Conservation (phyloP, 2,797 vertebrate genomes). For the Onychomys arenicola region DNA sequence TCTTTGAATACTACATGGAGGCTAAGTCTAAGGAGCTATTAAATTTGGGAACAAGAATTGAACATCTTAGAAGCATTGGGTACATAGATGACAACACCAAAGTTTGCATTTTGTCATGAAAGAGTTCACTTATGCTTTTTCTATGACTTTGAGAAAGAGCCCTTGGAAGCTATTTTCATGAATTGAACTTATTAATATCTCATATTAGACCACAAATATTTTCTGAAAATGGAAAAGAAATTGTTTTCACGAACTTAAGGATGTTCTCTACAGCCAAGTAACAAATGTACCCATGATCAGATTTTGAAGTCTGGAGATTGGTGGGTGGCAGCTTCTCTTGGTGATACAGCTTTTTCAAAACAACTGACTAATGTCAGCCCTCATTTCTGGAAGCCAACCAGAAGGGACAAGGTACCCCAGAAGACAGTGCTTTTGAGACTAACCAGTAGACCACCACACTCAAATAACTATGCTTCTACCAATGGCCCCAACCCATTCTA, state of each 20-base stretch:
- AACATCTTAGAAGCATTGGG: background rate
- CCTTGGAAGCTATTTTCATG: background rate
- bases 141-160: background rate
- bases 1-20: background rate
- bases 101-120: background rate
- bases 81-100: background rate
- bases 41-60: background rate
- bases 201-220: background rate
- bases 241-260: background rate
- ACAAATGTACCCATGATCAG: background rate
- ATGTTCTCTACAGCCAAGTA: background rate
- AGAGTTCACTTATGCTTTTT: background rate
- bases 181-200: background rate
- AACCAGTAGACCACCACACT: background rate
- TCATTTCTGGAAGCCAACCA: background rate
- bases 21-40: background rate
- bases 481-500: too few species aligned
- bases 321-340: background rate
- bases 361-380: accelerated
- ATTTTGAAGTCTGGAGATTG: background rate
- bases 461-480: background rate
- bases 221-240: background rate
- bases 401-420: background rate
- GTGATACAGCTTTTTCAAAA: background rate
- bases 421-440: background rate